Conservation (phyloP, 2,888 invertebrate species). For the Oligia fasciuncula region DNA sequence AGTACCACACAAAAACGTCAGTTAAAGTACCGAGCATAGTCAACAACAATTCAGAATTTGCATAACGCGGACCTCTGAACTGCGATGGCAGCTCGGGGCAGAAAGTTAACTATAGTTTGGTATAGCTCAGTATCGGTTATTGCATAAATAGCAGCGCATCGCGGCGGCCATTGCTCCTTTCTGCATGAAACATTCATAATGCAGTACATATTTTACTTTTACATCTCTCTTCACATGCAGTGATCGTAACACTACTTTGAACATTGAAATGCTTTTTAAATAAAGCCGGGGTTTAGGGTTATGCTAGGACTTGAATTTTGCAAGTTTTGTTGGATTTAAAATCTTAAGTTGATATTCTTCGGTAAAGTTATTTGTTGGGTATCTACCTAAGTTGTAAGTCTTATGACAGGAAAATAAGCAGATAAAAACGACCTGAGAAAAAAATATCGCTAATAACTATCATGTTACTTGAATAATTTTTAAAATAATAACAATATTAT, state of each 20-base stretch:
- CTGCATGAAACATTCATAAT: slow-evolving; percentile 69
- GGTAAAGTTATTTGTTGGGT: neutral
- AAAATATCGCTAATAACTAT: neutral
- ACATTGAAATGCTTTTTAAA: slow-evolving; percentile 51
- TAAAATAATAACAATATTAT: neutral
- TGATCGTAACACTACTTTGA: slow-evolving; percentile 61
- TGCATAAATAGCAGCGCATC: slow-evolving; percentile 63
- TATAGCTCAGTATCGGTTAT: slow-evolving; percentile 60
- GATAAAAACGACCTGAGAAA: neutral
- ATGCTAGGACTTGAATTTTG: neutral
- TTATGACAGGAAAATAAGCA: neutral
- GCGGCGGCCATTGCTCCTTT: slow-evolving; percentile 48
- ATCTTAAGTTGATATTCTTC: neutral
- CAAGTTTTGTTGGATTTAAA: neutral
- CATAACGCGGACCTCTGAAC: slow-evolving; percentile 57
- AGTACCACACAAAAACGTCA: slow-evolving; percentile 43
- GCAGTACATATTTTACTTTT: slow-evolving; percentile 49
- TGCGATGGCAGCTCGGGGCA: slow-evolving; percentile 22
- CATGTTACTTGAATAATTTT: neutral
- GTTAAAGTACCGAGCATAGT: slow-evolving; percentile 41
- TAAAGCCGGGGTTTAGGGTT: slow-evolving; percentile 7
- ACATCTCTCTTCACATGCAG: slow-evolving; percentile 51
- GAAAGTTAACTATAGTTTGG: slow-evolving; percentile 51
- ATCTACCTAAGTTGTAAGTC: neutral
- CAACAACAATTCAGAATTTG: slow-evolving; percentile 52